phyloP scores from a whole-genome alignment of 2,797 vertebrate genomes.

The Meriones psammophilus region DNA sequence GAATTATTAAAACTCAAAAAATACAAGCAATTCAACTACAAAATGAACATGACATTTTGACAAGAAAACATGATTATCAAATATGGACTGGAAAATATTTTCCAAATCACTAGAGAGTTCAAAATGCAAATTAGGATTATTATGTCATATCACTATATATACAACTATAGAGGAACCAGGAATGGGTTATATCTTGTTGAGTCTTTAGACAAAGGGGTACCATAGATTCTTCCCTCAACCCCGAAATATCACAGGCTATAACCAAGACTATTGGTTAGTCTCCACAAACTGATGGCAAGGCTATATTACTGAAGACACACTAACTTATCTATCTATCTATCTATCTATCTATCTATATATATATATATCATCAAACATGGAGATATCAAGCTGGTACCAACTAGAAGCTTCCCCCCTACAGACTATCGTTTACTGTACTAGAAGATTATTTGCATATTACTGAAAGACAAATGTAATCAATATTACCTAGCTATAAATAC shows the following conservation, averaged over 20 bases:
- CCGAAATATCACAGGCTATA: neutral
- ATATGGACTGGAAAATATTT: conserved; percentile 19
- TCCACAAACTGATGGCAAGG: neutral
- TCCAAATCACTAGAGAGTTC: neutral
- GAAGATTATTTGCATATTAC: neutral
- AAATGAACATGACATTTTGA: conserved; percentile 32
- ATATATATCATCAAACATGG: no score
- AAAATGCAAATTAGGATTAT: conserved; percentile 33
- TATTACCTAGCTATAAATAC: neutral
- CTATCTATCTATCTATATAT: neutral
- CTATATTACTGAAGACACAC: neutral
- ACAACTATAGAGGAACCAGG: neutral
- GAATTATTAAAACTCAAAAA: neutral
- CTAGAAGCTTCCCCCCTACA: neutral
- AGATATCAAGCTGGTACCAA: neutral
- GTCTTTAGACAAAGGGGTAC: neutral
- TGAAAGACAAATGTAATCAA: neutral
- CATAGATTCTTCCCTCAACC: neutral
- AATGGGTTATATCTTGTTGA: neutral
- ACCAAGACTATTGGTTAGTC: neutral
- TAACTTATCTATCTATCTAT: neutral
- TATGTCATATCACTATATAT: conserved; percentile 2
- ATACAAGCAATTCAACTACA: conserved; percentile 13
- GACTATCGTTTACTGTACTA: neutral
- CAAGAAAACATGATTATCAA: conserved; percentile 10